A percentile compares a stretch with the other conserved stretches of the same genome.
phyloP scores from a whole-genome alignment of 64 coral and sea anemone species.

The Montipora cactus region DNA sequence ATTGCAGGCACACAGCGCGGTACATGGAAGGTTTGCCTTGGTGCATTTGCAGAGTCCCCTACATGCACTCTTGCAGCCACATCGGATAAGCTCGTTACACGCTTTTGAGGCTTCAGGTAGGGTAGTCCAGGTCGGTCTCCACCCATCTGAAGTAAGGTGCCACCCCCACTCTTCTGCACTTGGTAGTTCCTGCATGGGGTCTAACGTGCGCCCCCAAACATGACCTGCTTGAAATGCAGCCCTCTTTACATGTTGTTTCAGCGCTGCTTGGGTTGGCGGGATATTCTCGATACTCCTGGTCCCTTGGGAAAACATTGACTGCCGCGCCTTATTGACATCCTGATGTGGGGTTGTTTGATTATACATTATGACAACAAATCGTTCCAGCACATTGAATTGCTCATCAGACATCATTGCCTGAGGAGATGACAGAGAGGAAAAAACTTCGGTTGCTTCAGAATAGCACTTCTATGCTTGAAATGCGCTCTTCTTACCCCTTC shows the following conservation, averaged over 20 bases:
- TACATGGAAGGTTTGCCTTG: conserved; percentile 54
- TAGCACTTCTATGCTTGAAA: conserved; percentile 68
- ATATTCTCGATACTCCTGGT: conserved; percentile 55
- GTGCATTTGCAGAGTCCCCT: conserved; percentile 55
- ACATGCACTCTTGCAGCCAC: conserved; percentile 52
- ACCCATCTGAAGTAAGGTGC: conserved; percentile 45
- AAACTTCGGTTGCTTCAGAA: conserved; percentile 43
- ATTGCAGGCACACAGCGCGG: conserved; percentile 26
- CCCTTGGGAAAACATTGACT: conserved; percentile 59
- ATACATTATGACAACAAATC: conserved; percentile 60
- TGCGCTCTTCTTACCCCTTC: conserved; percentile 47
- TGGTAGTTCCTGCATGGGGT: conserved; percentile 54
- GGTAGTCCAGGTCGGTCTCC: conserved; percentile 46
- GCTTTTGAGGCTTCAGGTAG: conserved; percentile 53
- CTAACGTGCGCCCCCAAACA: conserved; percentile 24
- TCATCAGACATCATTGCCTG: conserved; percentile 35
- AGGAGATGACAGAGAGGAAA: conserved; percentile 28
- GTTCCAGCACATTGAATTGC: conserved; percentile 44
- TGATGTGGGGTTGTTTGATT: conserved; percentile 50
- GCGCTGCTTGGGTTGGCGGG: conserved; percentile 37
- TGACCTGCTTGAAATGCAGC: conserved; percentile 61
- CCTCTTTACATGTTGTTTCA: conserved; percentile 52
- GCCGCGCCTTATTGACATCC: conserved; percentile 36
- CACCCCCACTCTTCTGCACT: conserved; percentile 65
- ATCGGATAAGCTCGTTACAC: conserved; percentile 64